Base-by-base conservation (phyloP, 1,140 invertebrate species). In the Drosophila sp. region DNA sequence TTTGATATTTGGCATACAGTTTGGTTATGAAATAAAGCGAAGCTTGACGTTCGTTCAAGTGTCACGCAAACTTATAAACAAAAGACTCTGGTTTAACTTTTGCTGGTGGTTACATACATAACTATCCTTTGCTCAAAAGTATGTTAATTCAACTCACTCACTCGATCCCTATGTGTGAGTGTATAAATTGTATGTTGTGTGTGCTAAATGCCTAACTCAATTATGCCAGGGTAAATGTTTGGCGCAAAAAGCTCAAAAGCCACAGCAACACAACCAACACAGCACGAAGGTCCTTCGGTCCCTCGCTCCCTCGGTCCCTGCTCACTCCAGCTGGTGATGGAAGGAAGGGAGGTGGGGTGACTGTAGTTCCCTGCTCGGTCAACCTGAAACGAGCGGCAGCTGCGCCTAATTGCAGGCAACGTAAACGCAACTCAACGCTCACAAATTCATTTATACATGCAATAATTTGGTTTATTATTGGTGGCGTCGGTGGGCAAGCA, bases 391-490 rank as follows among this genome's bases (percentile, higher is more conserved):
- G 34, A 36, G 62, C 72, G 66, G 72, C 82, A 87, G 83, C 82
- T 87, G 82, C 76, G 83, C 83, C 75, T 87, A 87, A 87, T 87
- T 87, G 82, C 81, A 87, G 72, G 76, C 76, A 84, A 76, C 62
- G 64, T 63, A 72, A 66, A 53, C 63, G 63, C 62, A 76, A 53
- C 63, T 58, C 62, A 76, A 58, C 56, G 66, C 66, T 62, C 65
- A 64, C 64, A 87, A 87, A 87, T 86, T 87, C 83, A 89, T 87
- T 87, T 89, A 87, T 87, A 89, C 83, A 87, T 87, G 83, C 79
- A 87, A 89, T 87, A 87, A 87, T 87, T 87, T 79, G 83, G 83
- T 87, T 87, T 87, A 87, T 87, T 87, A 89, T 89, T 89, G 82
- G 79, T 69, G 59, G 57, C 58, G 63, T 45, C 21, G 50, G 51